phyloP scores from a whole-genome alignment of 2,888 invertebrate genomes.

The Lithophane socia region DNA sequence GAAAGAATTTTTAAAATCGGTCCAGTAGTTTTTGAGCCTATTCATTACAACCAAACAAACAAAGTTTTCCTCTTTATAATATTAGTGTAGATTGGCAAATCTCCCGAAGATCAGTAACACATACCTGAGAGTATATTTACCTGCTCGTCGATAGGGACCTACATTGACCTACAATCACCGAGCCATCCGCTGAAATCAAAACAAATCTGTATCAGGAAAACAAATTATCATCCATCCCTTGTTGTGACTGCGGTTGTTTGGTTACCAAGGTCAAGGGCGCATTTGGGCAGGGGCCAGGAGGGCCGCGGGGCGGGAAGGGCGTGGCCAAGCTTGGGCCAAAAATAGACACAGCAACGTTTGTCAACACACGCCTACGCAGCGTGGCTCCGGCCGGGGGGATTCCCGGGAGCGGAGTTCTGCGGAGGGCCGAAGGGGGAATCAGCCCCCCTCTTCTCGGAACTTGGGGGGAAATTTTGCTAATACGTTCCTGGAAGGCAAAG shows the following conservation, averaged over 20 bases:
- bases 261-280: slow-evolving; percentile 89
- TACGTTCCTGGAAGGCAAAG: slow-evolving; percentile 68
- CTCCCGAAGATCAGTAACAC: neutral
- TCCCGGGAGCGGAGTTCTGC: slow-evolving; percentile 54
- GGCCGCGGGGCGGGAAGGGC: slow-evolving; percentile 70
- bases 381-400: slow-evolving; percentile 67
- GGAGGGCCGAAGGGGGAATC: slow-evolving; percentile 36
- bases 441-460: slow-evolving; percentile 55
- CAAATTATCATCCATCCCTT: slow-evolving; percentile 71
- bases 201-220: slow-evolving; percentile 71
- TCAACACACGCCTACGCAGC: slow-evolving; percentile 89
- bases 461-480: slow-evolving; percentile 64
- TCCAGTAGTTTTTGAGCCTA: no score
- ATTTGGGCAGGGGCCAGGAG: slow-evolving; percentile 72
- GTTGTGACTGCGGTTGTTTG: slow-evolving; percentile 90
- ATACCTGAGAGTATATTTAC: neutral
- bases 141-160: slow-evolving; percentile 5
- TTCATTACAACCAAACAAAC: no score
- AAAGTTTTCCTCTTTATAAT: no score
- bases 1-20: no score
- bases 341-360: slow-evolving; percentile 87
- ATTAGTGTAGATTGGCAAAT: no score
- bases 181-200: slow-evolving; percentile 58
- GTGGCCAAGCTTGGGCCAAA: slow-evolving; percentile 76
- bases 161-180: neutral